Conservation (phyloP, 2,888 invertebrate species). For the Cephalotes varians region DNA sequence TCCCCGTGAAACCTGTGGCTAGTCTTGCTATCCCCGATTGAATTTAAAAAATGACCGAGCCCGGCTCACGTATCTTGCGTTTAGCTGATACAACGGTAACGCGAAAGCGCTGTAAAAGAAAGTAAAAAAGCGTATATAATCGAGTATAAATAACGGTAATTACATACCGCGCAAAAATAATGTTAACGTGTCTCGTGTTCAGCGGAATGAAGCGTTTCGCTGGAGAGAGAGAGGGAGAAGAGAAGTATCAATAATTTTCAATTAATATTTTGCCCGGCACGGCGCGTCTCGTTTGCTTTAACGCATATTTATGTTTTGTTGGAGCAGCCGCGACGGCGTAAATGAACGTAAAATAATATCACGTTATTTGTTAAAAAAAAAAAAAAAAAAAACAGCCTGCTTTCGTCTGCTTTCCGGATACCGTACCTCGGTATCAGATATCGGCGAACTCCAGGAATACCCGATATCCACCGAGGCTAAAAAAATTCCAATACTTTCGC, state of each 20-base stretch:
- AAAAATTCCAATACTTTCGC: conserved; percentile 59
- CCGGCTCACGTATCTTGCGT: background rate
- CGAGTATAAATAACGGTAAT: conserved; percentile 50
- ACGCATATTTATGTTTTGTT: conserved; percentile 50
- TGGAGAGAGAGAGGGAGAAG: no score
- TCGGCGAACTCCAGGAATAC: conserved; percentile 46
- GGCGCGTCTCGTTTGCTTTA: conserved; percentile 51
- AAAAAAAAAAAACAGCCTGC: conserved; percentile 8
- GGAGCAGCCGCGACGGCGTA: conserved; percentile 31
- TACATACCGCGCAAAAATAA: conserved; percentile 41
- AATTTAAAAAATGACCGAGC: conserved; percentile 3
- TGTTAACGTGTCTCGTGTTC: conserved; percentile 37
- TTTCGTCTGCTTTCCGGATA: conserved; percentile 43
- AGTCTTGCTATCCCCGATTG: conserved; percentile 51
- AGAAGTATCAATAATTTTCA: conserved; percentile 56
- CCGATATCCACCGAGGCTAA: conserved; percentile 43
- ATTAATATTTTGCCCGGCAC: conserved; percentile 44
- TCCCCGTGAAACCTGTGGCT: conserved; percentile 24
- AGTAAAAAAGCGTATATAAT: conserved; percentile 28
- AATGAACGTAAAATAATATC: conserved; percentile 58
- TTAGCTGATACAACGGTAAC: conserved; percentile 1
- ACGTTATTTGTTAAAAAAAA: conserved; percentile 40
- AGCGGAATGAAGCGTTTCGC: conserved; percentile 10
- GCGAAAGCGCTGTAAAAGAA: conserved; percentile 18
- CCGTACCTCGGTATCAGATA: conserved; percentile 37